Conservation (phyloP, 2,888 invertebrate species). For the Acronicta leporina region DNA sequence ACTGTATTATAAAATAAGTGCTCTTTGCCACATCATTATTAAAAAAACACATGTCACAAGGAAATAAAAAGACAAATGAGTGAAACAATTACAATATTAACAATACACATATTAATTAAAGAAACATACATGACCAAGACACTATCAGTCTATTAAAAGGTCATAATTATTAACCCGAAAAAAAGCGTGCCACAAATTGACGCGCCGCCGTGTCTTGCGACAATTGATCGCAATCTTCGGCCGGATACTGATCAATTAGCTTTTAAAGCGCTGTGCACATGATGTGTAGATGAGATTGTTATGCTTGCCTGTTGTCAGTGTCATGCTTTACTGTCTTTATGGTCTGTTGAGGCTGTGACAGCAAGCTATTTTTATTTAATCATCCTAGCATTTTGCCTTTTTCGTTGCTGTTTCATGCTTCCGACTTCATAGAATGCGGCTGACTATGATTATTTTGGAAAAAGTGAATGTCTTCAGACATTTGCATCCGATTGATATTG, state of each 20-base stretch:
- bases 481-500: too few relatives aligned
- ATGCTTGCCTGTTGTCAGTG: slow-evolving; percentile 17
- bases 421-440: too few relatives aligned
- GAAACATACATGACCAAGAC: slow-evolving; percentile 46
- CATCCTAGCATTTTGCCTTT: too few relatives aligned
- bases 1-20: background rate
- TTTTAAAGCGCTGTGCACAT: slow-evolving; percentile 48
- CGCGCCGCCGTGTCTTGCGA: slow-evolving; percentile 53
- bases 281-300: slow-evolving; percentile 25
- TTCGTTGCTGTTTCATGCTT: too few relatives aligned
- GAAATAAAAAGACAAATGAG: slow-evolving; percentile 10
- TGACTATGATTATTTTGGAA: too few relatives aligned
- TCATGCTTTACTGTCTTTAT: slow-evolving; percentile 4
- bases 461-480: too few relatives aligned
- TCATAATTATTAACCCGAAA: slow-evolving; percentile 54
- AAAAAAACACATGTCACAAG: background rate
- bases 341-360: background rate
- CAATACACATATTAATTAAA: slow-evolving; percentile 44
- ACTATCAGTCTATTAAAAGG: slow-evolving; percentile 49
- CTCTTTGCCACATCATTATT: background rate
- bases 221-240: slow-evolving; percentile 62
- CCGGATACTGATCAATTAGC: slow-evolving; percentile 64
- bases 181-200: slow-evolving; percentile 58
- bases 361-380: background rate
- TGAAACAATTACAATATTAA: slow-evolving; percentile 18